Conservation (phyloP, 2,797 vertebrate genomes). For the Dallia pectoralis region DNA sequence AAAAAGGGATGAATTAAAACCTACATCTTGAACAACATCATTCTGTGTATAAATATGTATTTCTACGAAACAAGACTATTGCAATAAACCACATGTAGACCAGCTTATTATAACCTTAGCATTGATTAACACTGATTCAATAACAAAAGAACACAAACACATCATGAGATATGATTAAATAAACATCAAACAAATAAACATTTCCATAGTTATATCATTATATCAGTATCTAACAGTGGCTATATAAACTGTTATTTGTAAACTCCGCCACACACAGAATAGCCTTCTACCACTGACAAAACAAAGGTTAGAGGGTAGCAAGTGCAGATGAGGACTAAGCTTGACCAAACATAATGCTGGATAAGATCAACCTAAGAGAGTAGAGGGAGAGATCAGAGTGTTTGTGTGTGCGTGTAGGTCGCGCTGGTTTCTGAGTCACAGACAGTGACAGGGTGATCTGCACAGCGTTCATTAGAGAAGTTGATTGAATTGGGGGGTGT, state of each 20-base stretch:
- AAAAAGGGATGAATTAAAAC: constrained; percentile 41
- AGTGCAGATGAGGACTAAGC: not conserved
- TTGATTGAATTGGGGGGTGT: constrained; percentile 73
- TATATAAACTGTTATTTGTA: not conserved
- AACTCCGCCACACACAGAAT: no score
- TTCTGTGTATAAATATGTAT: constrained; percentile 7
- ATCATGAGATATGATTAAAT: not conserved
- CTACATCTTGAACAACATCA: constrained; percentile 22
- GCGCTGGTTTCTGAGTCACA: constrained; percentile 50
- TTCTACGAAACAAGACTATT: not conserved
- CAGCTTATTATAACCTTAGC: not conserved
- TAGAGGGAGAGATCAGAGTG: not conserved
- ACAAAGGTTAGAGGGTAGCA: not conserved
- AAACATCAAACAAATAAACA: not conserved
- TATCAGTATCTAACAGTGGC: not conserved
- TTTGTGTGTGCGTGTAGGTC: constrained; percentile 18
- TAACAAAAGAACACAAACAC: not conserved
- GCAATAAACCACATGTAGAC: not conserved
- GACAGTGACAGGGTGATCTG: constrained; percentile 43
- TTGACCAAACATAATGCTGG: not conserved
- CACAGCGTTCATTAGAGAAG: constrained; percentile 65
- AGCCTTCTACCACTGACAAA: not conserved
- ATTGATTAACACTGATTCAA: not conserved
- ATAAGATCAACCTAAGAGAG: not conserved
- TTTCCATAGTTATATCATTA: not conserved